These are phyloP conservation scores for Microctenopoma stevenorrisi DNA, from an alignment of 2,797 vertebrate genomes.

Conservation along the genomic window DNA sequence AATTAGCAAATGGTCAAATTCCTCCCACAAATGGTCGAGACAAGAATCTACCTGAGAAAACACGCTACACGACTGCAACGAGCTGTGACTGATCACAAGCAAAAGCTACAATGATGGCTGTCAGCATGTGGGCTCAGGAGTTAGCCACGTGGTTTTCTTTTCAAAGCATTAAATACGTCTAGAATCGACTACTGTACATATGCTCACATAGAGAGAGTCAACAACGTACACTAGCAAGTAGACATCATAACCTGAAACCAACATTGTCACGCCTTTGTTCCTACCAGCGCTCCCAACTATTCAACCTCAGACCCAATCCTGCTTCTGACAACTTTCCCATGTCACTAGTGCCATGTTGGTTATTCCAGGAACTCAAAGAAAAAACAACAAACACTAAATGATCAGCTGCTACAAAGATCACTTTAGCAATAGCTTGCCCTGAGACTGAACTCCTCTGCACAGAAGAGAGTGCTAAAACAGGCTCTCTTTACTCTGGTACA, in stretches of 20 bases:
- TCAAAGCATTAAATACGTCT: not conserved
- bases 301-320: slow-evolving; percentile 20
- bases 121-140: slow-evolving; percentile 29
- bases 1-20: slow-evolving; percentile 21
- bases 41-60: slow-evolving; percentile 12
- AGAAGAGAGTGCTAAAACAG: slow-evolving; percentile 5
- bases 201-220: not conserved
- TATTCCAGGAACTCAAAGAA: slow-evolving; percentile 28
- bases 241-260: not conserved
- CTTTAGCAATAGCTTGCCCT: slow-evolving; percentile 36
- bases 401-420: slow-evolving; percentile 42
- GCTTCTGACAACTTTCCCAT: slow-evolving; percentile 12
- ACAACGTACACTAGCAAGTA: slow-evolving; percentile 6
- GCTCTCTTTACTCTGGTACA: slow-evolving; percentile 10
- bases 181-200: not conserved
- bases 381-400: slow-evolving; percentile 5
- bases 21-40: not conserved
- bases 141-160: not conserved
- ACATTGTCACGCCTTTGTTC: slow-evolving; percentile 9
- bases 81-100: slow-evolving; percentile 44
- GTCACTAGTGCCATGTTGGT: slow-evolving; percentile 28
- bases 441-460: slow-evolving; percentile 37
- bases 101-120: slow-evolving; percentile 12
- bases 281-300: not conserved
- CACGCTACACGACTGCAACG: slow-evolving; percentile 10